A percentile compares a stretch with the other conserved stretches of the same genome.
phyloP scores from a whole-genome alignment of 2,888 invertebrate species.

The Pogonocherus hispidulus region DNA sequence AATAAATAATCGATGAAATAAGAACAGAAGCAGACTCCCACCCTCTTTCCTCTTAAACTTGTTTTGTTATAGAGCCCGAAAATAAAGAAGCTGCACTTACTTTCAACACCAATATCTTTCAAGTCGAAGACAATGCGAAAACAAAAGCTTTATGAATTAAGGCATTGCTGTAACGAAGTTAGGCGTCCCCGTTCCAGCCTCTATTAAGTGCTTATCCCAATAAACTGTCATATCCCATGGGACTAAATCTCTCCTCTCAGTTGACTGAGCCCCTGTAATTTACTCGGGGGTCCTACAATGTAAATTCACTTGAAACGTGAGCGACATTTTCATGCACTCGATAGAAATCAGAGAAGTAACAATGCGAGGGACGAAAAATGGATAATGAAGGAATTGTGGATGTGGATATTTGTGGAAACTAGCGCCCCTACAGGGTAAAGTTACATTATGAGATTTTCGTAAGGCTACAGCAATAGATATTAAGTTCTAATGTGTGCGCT shows the following conservation, averaged over 20 bases:
- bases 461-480: no score
- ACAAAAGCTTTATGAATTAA: constrained; percentile 67
- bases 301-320: constrained; percentile 64
- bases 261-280: constrained; percentile 64
- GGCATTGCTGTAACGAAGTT: constrained; percentile 66
- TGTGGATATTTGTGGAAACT: no score
- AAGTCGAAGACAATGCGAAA: constrained; percentile 60
- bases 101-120: constrained; percentile 62
- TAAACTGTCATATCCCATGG: constrained; percentile 67
- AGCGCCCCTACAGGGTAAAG: no score
- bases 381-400: neutral
- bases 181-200: constrained; percentile 54
- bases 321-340: constrained; percentile 56
- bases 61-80: constrained; percentile 38
- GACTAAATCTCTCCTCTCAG: constrained; percentile 59
- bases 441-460: no score
- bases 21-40: constrained; percentile 2
- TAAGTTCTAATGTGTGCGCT: no score
- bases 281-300: constrained; percentile 63
- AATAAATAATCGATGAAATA: constrained; percentile 17
- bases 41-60: constrained; percentile 21
- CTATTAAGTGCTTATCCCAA: constrained; percentile 68
- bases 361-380: constrained; percentile 7
- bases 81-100: constrained; percentile 61
- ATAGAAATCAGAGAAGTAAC: constrained; percentile 26